A percentile compares a stretch with the other conserved stretches of the same genome.
Conservation (phyloP, 2,113 vertebrate genomes). For the Psilopogon haemacephalus region DNA sequence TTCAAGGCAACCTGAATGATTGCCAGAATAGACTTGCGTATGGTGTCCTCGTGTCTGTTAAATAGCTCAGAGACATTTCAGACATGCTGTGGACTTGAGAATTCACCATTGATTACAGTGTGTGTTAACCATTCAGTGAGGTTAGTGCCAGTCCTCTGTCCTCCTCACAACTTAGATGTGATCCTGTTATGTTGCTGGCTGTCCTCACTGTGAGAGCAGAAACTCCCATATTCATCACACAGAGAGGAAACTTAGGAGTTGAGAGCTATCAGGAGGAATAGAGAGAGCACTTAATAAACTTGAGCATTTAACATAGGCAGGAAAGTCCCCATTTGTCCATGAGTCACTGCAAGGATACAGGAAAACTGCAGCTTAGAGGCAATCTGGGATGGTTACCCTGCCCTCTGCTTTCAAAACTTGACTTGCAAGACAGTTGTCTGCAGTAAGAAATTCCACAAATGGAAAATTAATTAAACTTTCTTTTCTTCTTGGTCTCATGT, state of each 20-base stretch:
- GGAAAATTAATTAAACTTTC: slow-evolving; percentile 59
- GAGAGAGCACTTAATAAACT: neutral
- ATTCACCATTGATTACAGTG: rapidly evolving
- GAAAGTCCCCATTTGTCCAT: neutral
- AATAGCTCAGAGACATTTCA: neutral
- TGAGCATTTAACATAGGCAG: neutral
- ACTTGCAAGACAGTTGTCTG: slow-evolving; percentile 16
- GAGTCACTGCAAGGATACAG: neutral
- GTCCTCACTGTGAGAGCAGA: neutral
- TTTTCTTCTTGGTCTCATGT: slow-evolving; percentile 20
- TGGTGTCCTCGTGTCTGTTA: slow-evolving; percentile 16
- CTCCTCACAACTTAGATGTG: neutral
- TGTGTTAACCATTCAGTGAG: neutral
- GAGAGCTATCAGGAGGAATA: neutral
- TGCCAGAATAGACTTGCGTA: neutral
- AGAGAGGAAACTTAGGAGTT: neutral
- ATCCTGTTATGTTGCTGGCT: neutral
- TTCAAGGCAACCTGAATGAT: slow-evolving; percentile 9
- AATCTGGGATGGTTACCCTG: neutral
- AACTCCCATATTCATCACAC: rapidly evolving
- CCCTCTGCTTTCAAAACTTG: slow-evolving; percentile 20
- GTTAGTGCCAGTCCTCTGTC: neutral
- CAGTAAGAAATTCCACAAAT: slow-evolving; percentile 39
- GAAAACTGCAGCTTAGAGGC: neutral
- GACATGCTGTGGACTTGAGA: neutral